These are phyloP conservation scores for Lucinisca nassula DNA, from an alignment of 2,888 invertebrate species.

Conservation along the genomic window DNA sequence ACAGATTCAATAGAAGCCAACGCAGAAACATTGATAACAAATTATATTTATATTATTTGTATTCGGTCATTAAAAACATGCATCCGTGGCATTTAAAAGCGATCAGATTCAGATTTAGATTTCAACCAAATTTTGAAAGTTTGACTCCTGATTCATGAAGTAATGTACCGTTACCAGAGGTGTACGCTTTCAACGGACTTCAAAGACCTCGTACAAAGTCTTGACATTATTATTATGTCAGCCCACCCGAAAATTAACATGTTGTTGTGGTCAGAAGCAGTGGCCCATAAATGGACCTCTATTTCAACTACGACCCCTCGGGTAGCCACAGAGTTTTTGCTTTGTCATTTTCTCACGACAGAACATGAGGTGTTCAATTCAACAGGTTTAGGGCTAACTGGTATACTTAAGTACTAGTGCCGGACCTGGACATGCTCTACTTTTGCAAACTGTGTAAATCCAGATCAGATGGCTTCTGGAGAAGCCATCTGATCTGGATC, in stretches of 20 bases:
- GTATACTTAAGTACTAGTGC: too few species aligned
- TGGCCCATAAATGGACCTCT: background rate
- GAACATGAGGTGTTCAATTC: too few species aligned
- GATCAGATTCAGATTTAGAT: slow-evolving; percentile 12
- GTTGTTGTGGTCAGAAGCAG: background rate
- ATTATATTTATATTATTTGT: slow-evolving; percentile 57
- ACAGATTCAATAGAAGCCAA: background rate
- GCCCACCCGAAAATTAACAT: background rate
- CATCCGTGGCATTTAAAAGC: slow-evolving; percentile 36
- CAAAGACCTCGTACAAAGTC: slow-evolving; percentile 27
- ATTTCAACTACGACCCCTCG: background rate
- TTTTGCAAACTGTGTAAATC: too few species aligned
- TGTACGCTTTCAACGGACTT: slow-evolving; percentile 58
- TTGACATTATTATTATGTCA: slow-evolving; percentile 39
- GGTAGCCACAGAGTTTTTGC: background rate
- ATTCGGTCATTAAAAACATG: slow-evolving; percentile 40
- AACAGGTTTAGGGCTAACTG: too few species aligned
- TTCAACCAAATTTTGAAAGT: background rate
- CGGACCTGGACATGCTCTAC: too few species aligned
- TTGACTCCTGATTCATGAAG: slow-evolving; percentile 35
- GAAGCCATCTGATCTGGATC: too few species aligned
- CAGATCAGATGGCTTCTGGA: too few species aligned
- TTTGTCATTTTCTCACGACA: too few species aligned
- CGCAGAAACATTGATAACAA: slow-evolving; percentile 36
- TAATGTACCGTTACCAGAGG: slow-evolving; percentile 60